Conservation (phyloP, 2,797 vertebrate genomes). For the Propithecus perrieri region DNA sequence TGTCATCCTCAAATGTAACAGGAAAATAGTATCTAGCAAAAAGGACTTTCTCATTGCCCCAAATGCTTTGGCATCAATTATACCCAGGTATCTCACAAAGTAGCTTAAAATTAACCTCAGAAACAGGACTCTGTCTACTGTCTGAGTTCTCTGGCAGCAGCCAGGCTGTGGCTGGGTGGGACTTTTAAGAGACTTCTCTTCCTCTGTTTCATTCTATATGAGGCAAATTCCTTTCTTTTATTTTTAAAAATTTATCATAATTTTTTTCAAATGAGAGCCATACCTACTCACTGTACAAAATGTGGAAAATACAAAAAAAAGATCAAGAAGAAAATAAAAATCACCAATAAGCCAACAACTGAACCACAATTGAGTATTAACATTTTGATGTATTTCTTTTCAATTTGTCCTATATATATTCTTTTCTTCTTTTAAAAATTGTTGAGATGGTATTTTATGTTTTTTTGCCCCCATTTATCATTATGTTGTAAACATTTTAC, state of each 20-base stretch:
- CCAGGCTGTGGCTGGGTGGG: neutral
- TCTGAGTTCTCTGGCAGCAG: neutral
- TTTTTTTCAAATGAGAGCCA: neutral
- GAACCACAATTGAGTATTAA: neutral
- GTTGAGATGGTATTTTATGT: neutral
- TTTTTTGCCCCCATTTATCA: neutral
- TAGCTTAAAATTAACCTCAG: neutral
- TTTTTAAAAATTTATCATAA: neutral
- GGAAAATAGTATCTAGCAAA: neutral
- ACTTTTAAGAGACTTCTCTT: neutral
- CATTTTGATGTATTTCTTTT: slow-evolving; percentile 24
- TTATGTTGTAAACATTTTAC: slow-evolving; percentile 21
- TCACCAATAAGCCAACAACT: neutral
- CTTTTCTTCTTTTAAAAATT: neutral
- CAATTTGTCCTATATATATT: neutral
- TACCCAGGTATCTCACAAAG: neutral
- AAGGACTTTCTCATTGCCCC: slow-evolving; percentile 19
- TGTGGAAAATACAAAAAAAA: slow-evolving; percentile 23
- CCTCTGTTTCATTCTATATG: neutral
- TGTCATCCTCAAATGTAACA: neutral
- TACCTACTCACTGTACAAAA: neutral
- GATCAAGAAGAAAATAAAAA: neutral
- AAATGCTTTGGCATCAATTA: neutral
- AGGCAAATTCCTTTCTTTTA: neutral
- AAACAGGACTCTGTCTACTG: neutral